These are phyloP conservation scores for Diplodus puntazzo DNA, from an alignment of 2,797 vertebrate species.

Conservation along the genomic window DNA sequence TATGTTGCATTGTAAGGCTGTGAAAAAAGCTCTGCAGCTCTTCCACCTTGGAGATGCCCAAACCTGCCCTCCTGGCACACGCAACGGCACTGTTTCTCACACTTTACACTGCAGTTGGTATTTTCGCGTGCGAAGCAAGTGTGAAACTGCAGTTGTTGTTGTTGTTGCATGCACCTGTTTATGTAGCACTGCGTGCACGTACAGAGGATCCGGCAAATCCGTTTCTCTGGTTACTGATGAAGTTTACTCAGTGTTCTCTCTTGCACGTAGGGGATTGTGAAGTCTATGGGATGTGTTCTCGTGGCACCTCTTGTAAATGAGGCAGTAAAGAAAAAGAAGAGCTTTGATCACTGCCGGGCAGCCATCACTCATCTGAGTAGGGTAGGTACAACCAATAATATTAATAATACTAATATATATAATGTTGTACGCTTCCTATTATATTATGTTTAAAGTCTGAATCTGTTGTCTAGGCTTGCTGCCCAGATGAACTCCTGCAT, in stretches of 20 bases:
- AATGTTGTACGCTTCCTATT: background rate
- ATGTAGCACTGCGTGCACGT: constrained; percentile 12
- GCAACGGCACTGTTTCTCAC: background rate
- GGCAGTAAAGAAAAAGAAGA: constrained; percentile 54
- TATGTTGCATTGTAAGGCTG: background rate
- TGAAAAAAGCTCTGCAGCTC: background rate
- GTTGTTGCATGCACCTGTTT: constrained; percentile 21
- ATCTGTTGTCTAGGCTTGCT: constrained; percentile 73
- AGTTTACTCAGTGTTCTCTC: constrained; percentile 3
- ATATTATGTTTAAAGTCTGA: background rate
- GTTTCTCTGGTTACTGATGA: background rate
- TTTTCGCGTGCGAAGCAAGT: background rate
- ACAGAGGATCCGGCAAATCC: background rate
- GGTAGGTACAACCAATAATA: constrained; percentile 54
- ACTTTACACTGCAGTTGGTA: background rate
- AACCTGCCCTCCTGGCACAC: background rate
- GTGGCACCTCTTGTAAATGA: constrained; percentile 71
- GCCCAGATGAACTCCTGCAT: constrained; percentile 80
- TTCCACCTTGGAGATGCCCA: background rate
- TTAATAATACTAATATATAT: too few species aligned
- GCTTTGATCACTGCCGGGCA: constrained; percentile 61
- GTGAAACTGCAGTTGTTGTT: constrained; percentile 37
- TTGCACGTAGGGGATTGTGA: constrained; percentile 73
- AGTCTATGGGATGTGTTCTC: constrained; percentile 77
- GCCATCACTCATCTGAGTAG: constrained; percentile 72